These are phyloP conservation scores for Pandemis heparana DNA, from an alignment of 2,888 invertebrate species.

Conservation along the genomic window DNA sequence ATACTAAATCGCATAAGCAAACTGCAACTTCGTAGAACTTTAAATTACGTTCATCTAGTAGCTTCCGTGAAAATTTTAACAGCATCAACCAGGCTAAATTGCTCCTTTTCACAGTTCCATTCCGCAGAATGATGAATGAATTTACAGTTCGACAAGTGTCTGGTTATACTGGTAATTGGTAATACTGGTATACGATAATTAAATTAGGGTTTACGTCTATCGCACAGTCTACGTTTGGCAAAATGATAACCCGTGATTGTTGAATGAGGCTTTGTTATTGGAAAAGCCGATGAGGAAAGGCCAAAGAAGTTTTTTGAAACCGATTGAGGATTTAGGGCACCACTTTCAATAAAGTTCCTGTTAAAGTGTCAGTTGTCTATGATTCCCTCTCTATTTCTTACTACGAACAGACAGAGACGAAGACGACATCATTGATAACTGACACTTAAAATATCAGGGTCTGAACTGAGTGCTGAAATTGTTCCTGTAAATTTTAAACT, in stretches of 20 bases:
- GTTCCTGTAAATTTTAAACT: no score
- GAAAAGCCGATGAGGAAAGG: not conserved
- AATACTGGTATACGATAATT: not conserved
- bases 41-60: not conserved
- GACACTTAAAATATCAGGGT: no score
- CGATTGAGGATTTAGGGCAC: no score
- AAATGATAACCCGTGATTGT: not conserved
- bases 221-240: not conserved
- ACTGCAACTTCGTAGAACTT: slow-evolving; percentile 1
- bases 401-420: no score
- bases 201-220: slow-evolving; percentile 9
- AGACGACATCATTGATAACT: no score
- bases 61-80: slow-evolving; percentile 19
- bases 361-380: no score
- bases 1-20: not conserved
- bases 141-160: not conserved
- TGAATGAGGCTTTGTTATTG: not conserved
- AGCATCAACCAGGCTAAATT: not conserved
- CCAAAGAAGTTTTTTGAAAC: not conserved
- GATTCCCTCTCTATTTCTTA: no score
- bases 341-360: no score
- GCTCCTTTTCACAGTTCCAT: slow-evolving; percentile 2
- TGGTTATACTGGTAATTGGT: slow-evolving; percentile 5
- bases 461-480: no score
- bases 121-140: not conserved